Conservation (phyloP, 2,113 vertebrate species). For the Manacus vitellinus region DNA sequence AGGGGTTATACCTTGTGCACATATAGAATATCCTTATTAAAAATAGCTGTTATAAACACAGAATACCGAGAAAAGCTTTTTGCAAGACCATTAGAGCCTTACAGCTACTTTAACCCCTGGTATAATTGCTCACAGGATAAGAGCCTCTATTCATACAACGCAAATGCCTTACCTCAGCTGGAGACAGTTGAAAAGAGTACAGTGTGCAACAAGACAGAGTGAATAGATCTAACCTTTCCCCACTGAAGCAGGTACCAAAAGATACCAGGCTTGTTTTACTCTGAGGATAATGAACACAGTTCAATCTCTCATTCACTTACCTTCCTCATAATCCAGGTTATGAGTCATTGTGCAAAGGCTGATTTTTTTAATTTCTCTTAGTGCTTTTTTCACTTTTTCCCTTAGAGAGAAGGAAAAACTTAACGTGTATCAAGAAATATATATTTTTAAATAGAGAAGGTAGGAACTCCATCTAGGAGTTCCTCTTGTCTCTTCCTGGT, state of each 20-base stretch:
- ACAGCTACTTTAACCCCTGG: neutral
- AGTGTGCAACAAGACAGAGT: neutral
- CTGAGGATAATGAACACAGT: constrained; percentile 18
- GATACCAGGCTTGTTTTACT: constrained; percentile 30
- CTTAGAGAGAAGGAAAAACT: neutral
- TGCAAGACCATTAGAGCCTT: neutral
- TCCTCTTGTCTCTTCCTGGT: neutral
- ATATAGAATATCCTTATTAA: neutral
- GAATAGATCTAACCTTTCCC: constrained; percentile 49
- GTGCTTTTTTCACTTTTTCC: neutral
- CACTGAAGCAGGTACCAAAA: constrained; percentile 22
- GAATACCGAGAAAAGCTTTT: neutral
- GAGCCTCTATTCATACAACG: constrained; percentile 30
- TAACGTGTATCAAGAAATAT: no score
- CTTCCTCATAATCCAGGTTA: neutral
- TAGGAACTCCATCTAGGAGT: neutral
- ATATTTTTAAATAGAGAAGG: neutral
- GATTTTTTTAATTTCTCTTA: neutral
- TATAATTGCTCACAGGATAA: constrained; percentile 59
- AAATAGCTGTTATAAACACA: neutral
- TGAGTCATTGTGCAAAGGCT: neutral
- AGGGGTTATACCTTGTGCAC: neutral
- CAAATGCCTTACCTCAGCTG: constrained; percentile 51
- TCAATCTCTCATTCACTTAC: neutral
- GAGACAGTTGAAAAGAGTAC: constrained; percentile 50